Evolutionary conservation across 2,113 vertebrate species (phyloP), one percentile per base, ranked within the genome.

Genomic region (Clarias batrachus): DNA sequence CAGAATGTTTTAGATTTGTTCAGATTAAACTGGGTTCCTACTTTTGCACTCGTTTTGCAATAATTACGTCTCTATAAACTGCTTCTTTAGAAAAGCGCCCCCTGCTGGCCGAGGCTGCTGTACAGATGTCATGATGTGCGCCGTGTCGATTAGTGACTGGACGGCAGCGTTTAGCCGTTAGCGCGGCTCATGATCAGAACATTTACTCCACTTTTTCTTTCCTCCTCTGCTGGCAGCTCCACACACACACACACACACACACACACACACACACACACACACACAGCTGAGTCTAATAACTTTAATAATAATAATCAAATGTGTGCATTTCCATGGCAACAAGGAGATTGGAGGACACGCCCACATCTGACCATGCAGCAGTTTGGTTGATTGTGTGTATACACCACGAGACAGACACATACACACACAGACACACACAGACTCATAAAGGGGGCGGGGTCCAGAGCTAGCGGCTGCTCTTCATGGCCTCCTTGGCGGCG

Each of bases 401-500:
- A 56, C 14, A 14, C 16, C 11, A 76, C n/a, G n/a, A 52, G 12
- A n/a, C 41, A 25, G 41, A 25, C 73, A 76, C 21, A n/a, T 33
- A 33, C 66, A 33, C 37, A 63, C 59, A 48, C 79, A 48, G 30
- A 12, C 52, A 76, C 77, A 82, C 70, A 77, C 65, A 33, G 52
- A 41, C 23, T 19, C 56, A 37, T 78, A 66, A 30, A 21, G 88
- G 54, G 56, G 21, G 62, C 27, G 60, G 23, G 48, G 63, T 33
- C 41, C 37, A 17, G 21, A 41, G 60, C 84, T 90, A 90, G 85
- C 93, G 94, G 91, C 92, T 95, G 92, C 92, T 94, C 90, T 82
- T 95, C 94, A 95, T 94, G 84, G 94, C 94, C 88, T 95, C 94
- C 88, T 95, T 95, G 87, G 94, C 93, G 27, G 94, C 94, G 85